These are phyloP conservation scores for Trachelus iudaicus DNA, from an alignment of 2,888 invertebrate species.

Conservation along the genomic window DNA sequence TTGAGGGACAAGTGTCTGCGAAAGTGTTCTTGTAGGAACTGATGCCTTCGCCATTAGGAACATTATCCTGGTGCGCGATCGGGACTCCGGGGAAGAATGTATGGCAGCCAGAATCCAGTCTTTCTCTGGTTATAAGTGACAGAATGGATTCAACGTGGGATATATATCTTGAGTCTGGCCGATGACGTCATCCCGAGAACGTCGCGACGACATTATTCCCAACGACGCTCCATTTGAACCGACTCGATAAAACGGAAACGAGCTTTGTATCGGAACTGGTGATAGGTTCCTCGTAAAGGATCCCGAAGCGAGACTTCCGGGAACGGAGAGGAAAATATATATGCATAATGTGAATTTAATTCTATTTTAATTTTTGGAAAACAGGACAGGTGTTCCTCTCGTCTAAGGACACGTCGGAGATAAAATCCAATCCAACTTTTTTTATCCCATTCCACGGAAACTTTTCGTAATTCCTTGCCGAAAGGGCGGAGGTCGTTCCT, in stretches of 20 bases:
- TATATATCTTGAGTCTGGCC: neutral
- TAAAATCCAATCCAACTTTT: neutral
- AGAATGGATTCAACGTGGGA: neutral
- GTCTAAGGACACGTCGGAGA: neutral
- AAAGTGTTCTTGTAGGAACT: neutral
- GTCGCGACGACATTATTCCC: neutral
- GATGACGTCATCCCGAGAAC: neutral
- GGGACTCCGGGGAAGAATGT: neutral
- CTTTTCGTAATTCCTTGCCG: neutral
- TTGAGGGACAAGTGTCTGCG: neutral
- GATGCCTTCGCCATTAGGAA: neutral
- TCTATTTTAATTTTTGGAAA: neutral
- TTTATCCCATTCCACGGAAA: neutral
- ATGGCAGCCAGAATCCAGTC: neutral
- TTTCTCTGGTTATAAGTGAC: neutral
- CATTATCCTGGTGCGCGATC: neutral
- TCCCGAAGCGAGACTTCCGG: neutral
- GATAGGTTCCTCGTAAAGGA: slow-evolving; percentile 6
- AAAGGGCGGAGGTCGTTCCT: neutral
- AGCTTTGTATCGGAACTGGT: slow-evolving; percentile 47
- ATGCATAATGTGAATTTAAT: neutral
- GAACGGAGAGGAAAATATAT: neutral
- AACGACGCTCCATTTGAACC: neutral
- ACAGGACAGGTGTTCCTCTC: neutral
- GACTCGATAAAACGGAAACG: slow-evolving; percentile 41